Evolutionary conservation across 2,888 invertebrate species (phyloP), one percentile per base, ranked within the genome.

Genomic region (Coleophora deauratella): DNA sequence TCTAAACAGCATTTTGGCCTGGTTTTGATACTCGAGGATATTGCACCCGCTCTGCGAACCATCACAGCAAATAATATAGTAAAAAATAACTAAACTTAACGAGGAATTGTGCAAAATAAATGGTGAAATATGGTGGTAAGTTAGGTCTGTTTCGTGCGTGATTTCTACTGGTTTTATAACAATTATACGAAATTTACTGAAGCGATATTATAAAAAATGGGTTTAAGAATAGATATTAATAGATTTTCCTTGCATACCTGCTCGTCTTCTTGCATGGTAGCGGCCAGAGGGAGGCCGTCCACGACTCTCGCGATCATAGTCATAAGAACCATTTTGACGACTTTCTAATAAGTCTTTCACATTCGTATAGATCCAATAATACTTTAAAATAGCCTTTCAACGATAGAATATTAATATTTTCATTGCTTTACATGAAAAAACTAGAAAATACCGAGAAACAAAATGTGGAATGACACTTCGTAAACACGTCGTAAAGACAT

Each of bases 241-340:
- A 35, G 10, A 33, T 32, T 32, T 35, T 35, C 40, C 49, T 28
- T 30, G 38, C 43, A 51, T 87, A 98, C 98, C 91, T 97, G 96
- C 81, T 98, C 98, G 70, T 98, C 98, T 78, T 99, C 98, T 84
- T 98, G 98, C 91, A 98, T 96, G 41, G 97, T 97, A 42, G 98
- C 98, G 46, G 97, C 96, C 59, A 99, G 84, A 41, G 98, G 98
- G 53, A 99, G 88, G 28, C 98, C 98, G 84, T 99, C 99, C 57
- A 93, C 92, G 59, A 97, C 92, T 60, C 99, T 90, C 21, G 98
- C 98, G 66, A 99, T 98, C 95, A 99, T 96, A 49, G 99, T 99
- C 89, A 98, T 91, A 69, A 98, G 81, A 74, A 99, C 97, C 98
- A 98, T 99, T 72, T 85, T 90, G 54, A 46, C 49, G 49, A 37